Percentiles rank a stretch among this genome's conserved stretches.
Conservation (phyloP, 2,888 invertebrate species). For the Athalia cordata region DNA sequence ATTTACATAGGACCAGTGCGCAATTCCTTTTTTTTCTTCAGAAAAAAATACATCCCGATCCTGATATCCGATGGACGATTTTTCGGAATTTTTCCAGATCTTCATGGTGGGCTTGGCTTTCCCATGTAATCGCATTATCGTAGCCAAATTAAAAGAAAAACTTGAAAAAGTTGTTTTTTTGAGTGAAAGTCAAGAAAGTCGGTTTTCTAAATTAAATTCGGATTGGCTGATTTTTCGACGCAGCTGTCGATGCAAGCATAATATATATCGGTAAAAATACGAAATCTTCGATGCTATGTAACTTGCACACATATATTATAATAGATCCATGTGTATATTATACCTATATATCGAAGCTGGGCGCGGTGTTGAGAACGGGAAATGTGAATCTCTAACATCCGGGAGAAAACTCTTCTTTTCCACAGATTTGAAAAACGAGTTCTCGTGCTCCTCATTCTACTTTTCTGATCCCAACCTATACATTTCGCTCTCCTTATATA, state of each 20-base stretch:
- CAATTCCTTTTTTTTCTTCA: too few species aligned
- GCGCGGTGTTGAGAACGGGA: neutral
- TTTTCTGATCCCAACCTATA: too few species aligned
- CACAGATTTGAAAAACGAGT: constrained; percentile 29
- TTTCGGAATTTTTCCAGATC: too few species aligned
- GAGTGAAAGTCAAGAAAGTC: neutral
- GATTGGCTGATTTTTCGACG: neutral
- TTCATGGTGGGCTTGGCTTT: too few species aligned
- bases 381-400: constrained; percentile 2
- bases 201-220: neutral
- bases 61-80: too few species aligned
- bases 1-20: too few species aligned
- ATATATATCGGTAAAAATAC: neutral
- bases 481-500: too few species aligned
- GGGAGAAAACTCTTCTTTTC: constrained; percentile 23
- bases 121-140: too few species aligned
- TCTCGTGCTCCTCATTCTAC: neutral
- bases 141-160: too few species aligned
- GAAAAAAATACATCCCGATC: too few species aligned
- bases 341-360: neutral
- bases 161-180: neutral
- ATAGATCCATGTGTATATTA: neutral
- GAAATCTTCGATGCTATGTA: constrained; percentile 33
- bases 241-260: neutral
- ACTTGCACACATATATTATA: too few species aligned